A percentile compares a stretch with the other conserved stretches of the same genome.
Conservation (phyloP, 2,797 vertebrate genomes). For the Leptodactylus fallax region DNA sequence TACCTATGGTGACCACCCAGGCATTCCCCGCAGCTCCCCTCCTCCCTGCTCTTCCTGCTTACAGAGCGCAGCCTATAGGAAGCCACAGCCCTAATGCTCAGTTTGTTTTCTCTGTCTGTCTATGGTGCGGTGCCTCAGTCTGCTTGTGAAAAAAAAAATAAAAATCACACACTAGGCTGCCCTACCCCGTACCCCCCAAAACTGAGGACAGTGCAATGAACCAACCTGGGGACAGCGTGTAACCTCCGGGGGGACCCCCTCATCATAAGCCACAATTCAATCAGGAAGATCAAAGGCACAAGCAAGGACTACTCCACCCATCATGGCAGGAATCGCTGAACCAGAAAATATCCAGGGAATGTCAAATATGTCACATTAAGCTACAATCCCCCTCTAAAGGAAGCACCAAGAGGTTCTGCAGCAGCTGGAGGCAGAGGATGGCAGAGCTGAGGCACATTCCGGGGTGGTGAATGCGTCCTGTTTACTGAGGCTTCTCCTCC, state of each 20-base stretch:
- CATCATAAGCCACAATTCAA: conserved; percentile 35
- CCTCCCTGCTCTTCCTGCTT: conserved; percentile 62
- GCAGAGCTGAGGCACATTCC: neutral
- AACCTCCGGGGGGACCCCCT: neutral
- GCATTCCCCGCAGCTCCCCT: conserved; percentile 44
- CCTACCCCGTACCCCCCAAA: neutral
- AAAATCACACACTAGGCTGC: neutral
- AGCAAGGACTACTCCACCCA: conserved; percentile 5
- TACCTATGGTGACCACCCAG: conserved; percentile 71
- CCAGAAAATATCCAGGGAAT: neutral
- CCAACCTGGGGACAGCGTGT: neutral
- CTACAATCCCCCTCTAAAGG: no score
- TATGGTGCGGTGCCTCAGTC: conserved; percentile 9
- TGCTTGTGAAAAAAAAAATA: conserved; percentile 16
- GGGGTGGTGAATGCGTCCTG: neutral
- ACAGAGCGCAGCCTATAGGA: conserved; percentile 56
- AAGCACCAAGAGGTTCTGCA: neutral
- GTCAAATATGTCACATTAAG: neutral
- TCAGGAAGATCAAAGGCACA: neutral
- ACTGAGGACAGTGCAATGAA: neutral
- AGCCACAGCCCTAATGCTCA: conserved; percentile 28
- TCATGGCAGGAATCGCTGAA: neutral
- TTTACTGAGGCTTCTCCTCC: conserved; percentile 25
- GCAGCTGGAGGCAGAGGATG: neutral
- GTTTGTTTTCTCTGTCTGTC: conserved; percentile 59